Conservation (phyloP, 2,797 vertebrate genomes). For the Coregonus suidteri region DNA sequence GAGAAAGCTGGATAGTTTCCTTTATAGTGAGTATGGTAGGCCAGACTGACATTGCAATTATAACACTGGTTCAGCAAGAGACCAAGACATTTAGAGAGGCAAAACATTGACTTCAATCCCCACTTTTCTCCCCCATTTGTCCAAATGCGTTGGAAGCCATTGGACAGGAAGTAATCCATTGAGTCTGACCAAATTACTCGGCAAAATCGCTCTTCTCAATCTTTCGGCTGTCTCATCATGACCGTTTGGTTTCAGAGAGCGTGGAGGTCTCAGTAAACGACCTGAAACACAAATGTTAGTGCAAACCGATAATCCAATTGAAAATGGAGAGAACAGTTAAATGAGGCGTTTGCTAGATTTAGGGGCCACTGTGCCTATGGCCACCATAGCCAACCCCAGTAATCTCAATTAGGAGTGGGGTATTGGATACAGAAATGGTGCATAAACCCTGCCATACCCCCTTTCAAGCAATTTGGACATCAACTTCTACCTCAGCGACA, state of each 20-base stretch:
- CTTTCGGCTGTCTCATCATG: slow-evolving; percentile 23
- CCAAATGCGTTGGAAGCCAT: slow-evolving; percentile 23
- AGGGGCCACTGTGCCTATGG: slow-evolving; percentile 33
- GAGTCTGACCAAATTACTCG: slow-evolving; percentile 39
- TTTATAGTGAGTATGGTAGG: not conserved
- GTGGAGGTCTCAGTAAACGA: slow-evolving; percentile 64
- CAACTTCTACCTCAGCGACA: slow-evolving; percentile 11
- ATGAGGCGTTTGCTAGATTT: slow-evolving; percentile 38
- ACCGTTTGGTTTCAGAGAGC: slow-evolving; percentile 36
- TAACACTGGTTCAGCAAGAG: slow-evolving; percentile 3
- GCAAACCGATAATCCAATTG: slow-evolving; percentile 67
- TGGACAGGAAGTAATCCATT: slow-evolving; percentile 26
- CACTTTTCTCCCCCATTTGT: slow-evolving; percentile 32
- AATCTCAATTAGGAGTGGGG: slow-evolving; percentile 59
- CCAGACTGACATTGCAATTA: not conserved
- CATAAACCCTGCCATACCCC: slow-evolving; percentile 24
- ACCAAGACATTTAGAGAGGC: slow-evolving; percentile 22
- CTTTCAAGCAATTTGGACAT: slow-evolving; percentile 24
- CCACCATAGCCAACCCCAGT: slow-evolving; percentile 46
- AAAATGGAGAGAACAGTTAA: slow-evolving; percentile 48
- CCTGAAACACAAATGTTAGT: slow-evolving; percentile 71
- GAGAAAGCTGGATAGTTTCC: not conserved
- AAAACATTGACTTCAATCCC: slow-evolving; percentile 45
- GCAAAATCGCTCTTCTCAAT: slow-evolving; percentile 37
- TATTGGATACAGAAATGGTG: slow-evolving; percentile 60